phyloP scores from a whole-genome alignment of 2,888 invertebrate species.

The Holacanthella duospinosa region DNA sequence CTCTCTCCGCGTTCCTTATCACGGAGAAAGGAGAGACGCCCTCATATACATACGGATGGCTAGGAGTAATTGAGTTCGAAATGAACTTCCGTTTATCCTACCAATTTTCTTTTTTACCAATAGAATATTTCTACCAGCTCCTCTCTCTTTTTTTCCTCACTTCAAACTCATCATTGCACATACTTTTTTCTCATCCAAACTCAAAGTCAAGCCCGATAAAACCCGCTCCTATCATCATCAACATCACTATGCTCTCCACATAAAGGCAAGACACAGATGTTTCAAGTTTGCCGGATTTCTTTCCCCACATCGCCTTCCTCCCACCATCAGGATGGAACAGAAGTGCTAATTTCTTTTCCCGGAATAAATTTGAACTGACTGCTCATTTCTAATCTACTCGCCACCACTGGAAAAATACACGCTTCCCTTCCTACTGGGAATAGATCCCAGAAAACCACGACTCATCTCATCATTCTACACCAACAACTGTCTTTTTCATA shows the following conservation, averaged over 20 bases:
- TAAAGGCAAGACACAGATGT: slow-evolving; percentile 21
- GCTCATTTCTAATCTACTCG: slow-evolving; percentile 29
- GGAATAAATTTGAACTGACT: slow-evolving; percentile 31
- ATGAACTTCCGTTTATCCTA: slow-evolving; percentile 27
- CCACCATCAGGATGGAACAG: not conserved
- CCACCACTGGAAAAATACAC: not conserved
- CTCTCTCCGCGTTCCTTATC: slow-evolving; percentile 16
- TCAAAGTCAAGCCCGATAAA: not conserved
- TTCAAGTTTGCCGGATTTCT: too few species aligned
- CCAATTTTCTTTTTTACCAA: slow-evolving; percentile 15
- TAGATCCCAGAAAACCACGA: too few species aligned
- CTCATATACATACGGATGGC: slow-evolving; percentile 36
- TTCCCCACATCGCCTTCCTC: too few species aligned
- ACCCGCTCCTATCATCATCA: slow-evolving; percentile 17
- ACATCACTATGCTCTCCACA: slow-evolving; percentile 6
- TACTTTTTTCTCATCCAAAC: not conserved
- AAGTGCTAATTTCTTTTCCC: slow-evolving; percentile 21
- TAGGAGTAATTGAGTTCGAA: slow-evolving; percentile 37
- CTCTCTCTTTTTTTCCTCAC: not conserved
- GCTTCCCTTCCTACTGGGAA: not conserved
- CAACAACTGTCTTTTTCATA: too few species aligned
- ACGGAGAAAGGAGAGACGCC: too few species aligned
- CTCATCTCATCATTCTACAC: too few species aligned
- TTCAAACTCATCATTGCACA: not conserved
- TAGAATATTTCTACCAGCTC: not conserved